A percentile compares a stretch with the other conserved stretches of the same genome.
Conservation (phyloP, 2,888 invertebrate species). For the Lasioglossum vierecki region DNA sequence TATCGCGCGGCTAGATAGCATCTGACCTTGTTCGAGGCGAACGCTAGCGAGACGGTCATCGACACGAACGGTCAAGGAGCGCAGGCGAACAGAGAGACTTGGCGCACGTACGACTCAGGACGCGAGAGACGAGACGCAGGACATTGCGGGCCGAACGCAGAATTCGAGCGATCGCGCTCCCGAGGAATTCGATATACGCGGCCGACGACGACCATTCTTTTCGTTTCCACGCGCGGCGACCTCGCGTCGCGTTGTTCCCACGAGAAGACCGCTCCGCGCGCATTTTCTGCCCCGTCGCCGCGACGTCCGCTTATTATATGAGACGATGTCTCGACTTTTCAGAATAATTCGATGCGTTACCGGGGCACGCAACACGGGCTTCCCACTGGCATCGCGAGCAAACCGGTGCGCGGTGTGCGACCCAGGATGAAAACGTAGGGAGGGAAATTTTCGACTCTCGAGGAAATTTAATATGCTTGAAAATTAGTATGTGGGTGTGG, state of each 20-base stretch:
- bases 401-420: neutral
- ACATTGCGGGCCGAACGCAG: neutral
- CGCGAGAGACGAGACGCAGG: neutral
- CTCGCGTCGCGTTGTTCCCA: slow-evolving; percentile 66
- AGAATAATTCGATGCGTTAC: slow-evolving; percentile 70
- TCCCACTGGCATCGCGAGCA: neutral
- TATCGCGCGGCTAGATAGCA: slow-evolving; percentile 65
- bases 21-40: slow-evolving; percentile 72
- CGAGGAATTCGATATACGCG: neutral
- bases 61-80: slow-evolving; percentile 56
- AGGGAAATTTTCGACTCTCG: neutral
- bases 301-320: slow-evolving; percentile 76
- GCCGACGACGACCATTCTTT: neutral
- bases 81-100: slow-evolving; percentile 9
- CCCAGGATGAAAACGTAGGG: neutral
- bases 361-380: slow-evolving; percentile 58
- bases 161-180: neutral
- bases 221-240: neutral
- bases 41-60: slow-evolving; percentile 63
- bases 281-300: slow-evolving; percentile 56
- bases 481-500: neutral
- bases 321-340: slow-evolving; percentile 68
- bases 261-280: slow-evolving; percentile 64
- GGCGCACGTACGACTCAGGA: slow-evolving; percentile 3
- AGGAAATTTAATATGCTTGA: neutral